These are phyloP conservation scores for Oligia latruncula DNA, from an alignment of 2,888 invertebrate genomes.

Conservation along the genomic window DNA sequence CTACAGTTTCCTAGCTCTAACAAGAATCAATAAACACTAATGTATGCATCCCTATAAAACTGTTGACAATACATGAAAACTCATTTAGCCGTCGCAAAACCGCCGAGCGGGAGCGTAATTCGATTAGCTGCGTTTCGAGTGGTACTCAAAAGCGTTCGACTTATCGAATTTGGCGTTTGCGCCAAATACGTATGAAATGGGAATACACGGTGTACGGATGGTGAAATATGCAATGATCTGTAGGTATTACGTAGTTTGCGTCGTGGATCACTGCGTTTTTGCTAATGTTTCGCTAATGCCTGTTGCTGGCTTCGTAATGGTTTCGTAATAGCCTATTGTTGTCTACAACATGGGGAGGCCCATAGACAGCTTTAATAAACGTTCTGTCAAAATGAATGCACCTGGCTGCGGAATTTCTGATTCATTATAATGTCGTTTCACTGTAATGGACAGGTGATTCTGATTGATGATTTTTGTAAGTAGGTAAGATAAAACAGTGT, in stretches of 20 bases:
- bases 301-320: slow-evolving; percentile 33
- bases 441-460: background rate
- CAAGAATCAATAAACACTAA: slow-evolving; percentile 51
- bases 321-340: slow-evolving; percentile 44
- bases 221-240: slow-evolving; percentile 63
- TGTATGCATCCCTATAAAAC: slow-evolving; percentile 40
- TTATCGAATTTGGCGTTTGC: slow-evolving; percentile 78
- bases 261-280: slow-evolving; percentile 24
- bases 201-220: slow-evolving; percentile 64
- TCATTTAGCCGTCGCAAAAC: slow-evolving; percentile 70
- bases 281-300: slow-evolving; percentile 18
- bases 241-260: slow-evolving; percentile 6
- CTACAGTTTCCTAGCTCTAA: slow-evolving; percentile 20
- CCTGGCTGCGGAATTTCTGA: slow-evolving; percentile 27
- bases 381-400: slow-evolving; percentile 26
- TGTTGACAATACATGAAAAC: slow-evolving; percentile 65
- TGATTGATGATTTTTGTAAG: background rate
- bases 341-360: slow-evolving; percentile 13
- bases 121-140: slow-evolving; percentile 76
- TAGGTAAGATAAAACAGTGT: background rate
- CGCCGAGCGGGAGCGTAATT: slow-evolving; percentile 73
- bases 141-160: slow-evolving; percentile 74
- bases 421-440: slow-evolving; percentile 10
- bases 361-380: slow-evolving; percentile 30
- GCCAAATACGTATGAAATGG: slow-evolving; percentile 72